Evolutionary conservation across 2,888 invertebrate species (phyloP).

Genomic region (Lacanobia wlatinum): DNA sequence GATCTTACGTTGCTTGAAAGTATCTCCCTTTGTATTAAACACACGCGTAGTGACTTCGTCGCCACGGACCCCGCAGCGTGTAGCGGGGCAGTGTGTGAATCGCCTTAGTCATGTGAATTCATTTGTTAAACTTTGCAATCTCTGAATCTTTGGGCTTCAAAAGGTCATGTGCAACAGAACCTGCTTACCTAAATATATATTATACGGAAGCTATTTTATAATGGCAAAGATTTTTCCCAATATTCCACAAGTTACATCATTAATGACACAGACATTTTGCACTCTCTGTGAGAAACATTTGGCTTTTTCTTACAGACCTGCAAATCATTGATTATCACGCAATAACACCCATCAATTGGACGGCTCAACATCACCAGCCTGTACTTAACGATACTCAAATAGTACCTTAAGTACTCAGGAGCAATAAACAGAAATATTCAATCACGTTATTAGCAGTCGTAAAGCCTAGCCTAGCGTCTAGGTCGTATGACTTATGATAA

Average conservation of each 20-base stretch:
- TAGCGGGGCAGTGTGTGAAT: no score
- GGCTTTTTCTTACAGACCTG: slow-evolving; percentile 53
- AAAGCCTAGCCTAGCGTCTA: slow-evolving; percentile 69
- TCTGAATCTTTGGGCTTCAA: background rate
- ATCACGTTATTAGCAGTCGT: slow-evolving; percentile 65
- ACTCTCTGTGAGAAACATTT: slow-evolving; percentile 54
- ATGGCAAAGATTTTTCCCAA: slow-evolving; percentile 30
- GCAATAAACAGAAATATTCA: slow-evolving; percentile 58
- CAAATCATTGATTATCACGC: slow-evolving; percentile 52
- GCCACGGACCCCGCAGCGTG: no score
- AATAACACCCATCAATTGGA: slow-evolving; percentile 42
- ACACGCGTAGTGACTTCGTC: no score
- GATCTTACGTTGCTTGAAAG: no score
- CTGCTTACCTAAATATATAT: background rate
- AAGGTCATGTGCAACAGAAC: slow-evolving; percentile 6
- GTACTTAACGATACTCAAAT: slow-evolving; percentile 50
- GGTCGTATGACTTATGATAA: slow-evolving; percentile 77
- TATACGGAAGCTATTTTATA: slow-evolving; percentile 5
- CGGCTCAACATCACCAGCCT: slow-evolving; percentile 33
- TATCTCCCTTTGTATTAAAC: no score
- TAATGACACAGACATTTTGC: slow-evolving; percentile 31
- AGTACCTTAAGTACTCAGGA: slow-evolving; percentile 48
- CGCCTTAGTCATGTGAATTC: no score
- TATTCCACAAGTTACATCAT: slow-evolving; percentile 36
- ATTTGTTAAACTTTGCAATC: no score